Evolutionary conservation across 2,113 vertebrate species (phyloP).

Genomic region (Pelusios castaneus): DNA sequence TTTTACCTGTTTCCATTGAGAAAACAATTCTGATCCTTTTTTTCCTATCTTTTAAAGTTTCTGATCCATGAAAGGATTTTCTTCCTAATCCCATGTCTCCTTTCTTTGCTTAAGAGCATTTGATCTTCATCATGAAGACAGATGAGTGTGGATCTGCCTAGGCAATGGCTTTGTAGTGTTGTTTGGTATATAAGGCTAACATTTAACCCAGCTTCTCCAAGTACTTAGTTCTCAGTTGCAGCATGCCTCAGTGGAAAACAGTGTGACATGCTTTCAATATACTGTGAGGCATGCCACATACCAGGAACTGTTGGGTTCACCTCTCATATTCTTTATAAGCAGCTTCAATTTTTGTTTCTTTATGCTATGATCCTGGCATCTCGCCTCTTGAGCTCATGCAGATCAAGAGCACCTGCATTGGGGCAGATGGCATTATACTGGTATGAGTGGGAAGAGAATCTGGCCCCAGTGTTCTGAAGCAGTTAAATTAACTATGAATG

Average conservation of each 20-base stretch:
- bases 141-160: neutral
- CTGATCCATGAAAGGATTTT: neutral
- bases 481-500: neutral
- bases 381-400: neutral
- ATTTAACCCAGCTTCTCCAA: neutral
- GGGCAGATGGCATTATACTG: fast-evolving
- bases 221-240: neutral
- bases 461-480: fast-evolving
- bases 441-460: neutral
- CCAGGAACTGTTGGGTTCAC: neutral
- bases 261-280: neutral
- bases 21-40: neutral
- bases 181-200: fast-evolving
- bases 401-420: fast-evolving
- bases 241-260: neutral
- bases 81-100: neutral
- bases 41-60: neutral
- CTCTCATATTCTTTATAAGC: neutral
- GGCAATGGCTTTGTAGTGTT: neutral
- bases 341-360: fast-evolving
- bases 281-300: neutral
- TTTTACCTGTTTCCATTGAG: neutral
- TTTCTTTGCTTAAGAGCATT: neutral
- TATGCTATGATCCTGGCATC: fast-evolving
- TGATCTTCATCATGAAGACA: neutral